These are phyloP conservation scores for Chaunax sp. DNA, from an alignment of 2,797 vertebrate genomes.

Conservation along the genomic window DNA sequence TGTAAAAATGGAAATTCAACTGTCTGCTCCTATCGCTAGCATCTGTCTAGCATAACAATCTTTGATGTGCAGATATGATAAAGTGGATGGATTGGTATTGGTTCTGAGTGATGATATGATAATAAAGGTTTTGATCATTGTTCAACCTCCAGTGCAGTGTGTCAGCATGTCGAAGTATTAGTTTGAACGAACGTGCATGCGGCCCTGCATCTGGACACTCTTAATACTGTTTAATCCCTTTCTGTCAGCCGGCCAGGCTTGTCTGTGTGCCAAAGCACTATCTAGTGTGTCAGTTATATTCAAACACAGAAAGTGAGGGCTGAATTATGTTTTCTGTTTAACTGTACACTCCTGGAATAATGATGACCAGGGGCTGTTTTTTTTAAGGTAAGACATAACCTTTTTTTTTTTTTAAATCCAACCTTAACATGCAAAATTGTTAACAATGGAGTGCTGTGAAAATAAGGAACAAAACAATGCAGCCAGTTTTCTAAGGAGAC, in stretches of 20 bases:
- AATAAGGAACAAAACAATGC: no score
- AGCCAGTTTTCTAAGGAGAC: no score
- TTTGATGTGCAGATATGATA: constrained; percentile 10
- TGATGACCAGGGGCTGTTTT: background rate
- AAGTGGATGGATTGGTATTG: constrained; percentile 4
- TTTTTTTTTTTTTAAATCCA: constrained; percentile 12
- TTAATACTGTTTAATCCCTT: constrained; percentile 81
- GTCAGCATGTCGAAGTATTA: constrained; percentile 65
- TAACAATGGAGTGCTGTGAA: background rate
- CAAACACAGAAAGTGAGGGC: constrained; percentile 51
- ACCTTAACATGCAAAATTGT: background rate
- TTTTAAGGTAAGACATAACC: constrained; percentile 61
- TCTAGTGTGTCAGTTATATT: constrained; percentile 60
- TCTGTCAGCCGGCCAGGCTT: constrained; percentile 59
- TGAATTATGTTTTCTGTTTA: constrained; percentile 32
- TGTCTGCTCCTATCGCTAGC: constrained; percentile 20
- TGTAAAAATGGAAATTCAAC: constrained; percentile 43
- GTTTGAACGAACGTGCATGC: constrained; percentile 64
- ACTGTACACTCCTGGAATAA: constrained; percentile 28
- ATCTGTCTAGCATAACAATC: background rate
- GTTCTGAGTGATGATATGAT: constrained; percentile 23
- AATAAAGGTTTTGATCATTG: constrained; percentile 35
- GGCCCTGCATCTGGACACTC: constrained; percentile 77
- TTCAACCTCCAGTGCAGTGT: constrained; percentile 47
- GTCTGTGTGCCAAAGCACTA: constrained; percentile 59